These are phyloP conservation scores for Chlorops oryzae DNA, from an alignment of 1,140 invertebrate species.

Conservation along the genomic window DNA sequence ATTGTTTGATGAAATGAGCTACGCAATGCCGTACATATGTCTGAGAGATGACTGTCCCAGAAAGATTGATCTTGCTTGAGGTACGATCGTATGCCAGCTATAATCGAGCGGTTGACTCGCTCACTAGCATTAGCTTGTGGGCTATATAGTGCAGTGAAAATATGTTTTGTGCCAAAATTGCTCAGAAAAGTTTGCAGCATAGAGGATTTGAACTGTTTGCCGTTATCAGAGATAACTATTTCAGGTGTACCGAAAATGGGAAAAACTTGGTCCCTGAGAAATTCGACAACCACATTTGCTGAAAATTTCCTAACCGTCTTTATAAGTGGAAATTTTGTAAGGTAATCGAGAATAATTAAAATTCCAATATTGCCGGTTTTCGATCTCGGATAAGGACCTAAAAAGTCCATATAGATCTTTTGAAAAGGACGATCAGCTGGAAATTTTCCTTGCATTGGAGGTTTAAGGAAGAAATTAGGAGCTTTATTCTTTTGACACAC, in stretches of 20 bases:
- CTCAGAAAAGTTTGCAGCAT: constrained; percentile 2
- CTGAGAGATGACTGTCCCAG: constrained; percentile 11
- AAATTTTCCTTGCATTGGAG: constrained; percentile 7
- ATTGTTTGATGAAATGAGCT: not conserved
- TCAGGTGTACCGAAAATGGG: constrained; percentile 10
- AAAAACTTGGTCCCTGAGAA: constrained; percentile 7
- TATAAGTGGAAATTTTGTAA: constrained; percentile 11
- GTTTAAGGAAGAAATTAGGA: constrained; percentile 2
- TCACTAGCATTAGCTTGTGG: constrained; percentile 2
- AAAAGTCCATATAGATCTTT: constrained; percentile 6
- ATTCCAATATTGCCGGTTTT: constrained; percentile 10
- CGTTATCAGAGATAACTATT: constrained; percentile 11
- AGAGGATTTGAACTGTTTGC: constrained; percentile 13
- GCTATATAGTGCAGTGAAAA: constrained; percentile 1
- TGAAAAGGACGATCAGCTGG: constrained; percentile 9
- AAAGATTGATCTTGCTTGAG: not conserved
- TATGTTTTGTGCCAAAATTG: not conserved
- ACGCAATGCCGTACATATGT: constrained; percentile 1
- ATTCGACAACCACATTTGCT: not conserved
- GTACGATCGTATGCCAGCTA: constrained; percentile 8
- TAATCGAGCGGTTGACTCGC: constrained; percentile 6
- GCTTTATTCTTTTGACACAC: constrained; percentile 10
- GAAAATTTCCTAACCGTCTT: constrained; percentile 2
- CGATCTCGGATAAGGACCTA: constrained; percentile 9
- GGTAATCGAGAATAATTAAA: constrained; percentile 8